Conservation (phyloP, 2,888 invertebrate species). For the Nineta flava region DNA sequence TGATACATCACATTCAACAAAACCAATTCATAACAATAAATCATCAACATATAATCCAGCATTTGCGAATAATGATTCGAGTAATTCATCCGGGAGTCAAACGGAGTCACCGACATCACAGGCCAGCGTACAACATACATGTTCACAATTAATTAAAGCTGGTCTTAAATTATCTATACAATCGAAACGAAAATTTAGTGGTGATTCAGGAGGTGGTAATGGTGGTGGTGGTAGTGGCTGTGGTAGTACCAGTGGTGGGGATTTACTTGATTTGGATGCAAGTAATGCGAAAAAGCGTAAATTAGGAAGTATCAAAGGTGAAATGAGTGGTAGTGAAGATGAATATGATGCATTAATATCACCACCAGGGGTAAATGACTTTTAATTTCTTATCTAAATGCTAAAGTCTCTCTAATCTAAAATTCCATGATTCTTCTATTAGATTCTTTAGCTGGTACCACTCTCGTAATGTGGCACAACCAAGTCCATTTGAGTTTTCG, state of each 20-base stretch:
- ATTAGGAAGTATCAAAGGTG: conserved; percentile 19
- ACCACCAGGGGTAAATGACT: conserved; percentile 23
- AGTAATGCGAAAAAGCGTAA: conserved; percentile 21
- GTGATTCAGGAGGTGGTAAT: conserved; percentile 30
- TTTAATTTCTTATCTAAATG: too few relatives aligned
- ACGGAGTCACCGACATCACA: conserved; percentile 30
- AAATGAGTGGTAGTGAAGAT: conserved; percentile 37
- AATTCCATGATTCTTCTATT: too few relatives aligned
- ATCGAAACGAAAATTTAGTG: conserved; percentile 60
- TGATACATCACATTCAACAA: conserved; percentile 30
- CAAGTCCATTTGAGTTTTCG: too few relatives aligned
- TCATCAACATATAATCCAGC: not conserved
- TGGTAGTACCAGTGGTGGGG: conserved; percentile 12
- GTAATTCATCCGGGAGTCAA: conserved; percentile 26
- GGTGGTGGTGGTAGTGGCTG: too few relatives aligned
- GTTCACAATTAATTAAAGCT: conserved; percentile 81
- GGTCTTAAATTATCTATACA: conserved; percentile 81
- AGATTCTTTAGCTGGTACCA: too few relatives aligned
- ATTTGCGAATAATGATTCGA: conserved; percentile 25
- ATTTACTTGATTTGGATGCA: conserved; percentile 28
- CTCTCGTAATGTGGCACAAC: too few relatives aligned
- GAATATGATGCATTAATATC: conserved; percentile 22
- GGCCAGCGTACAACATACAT: conserved; percentile 54
- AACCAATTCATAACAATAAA: conserved; percentile 19
- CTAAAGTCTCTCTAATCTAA: not conserved